Evolutionary conservation across 2,113 vertebrate species (phyloP).

Genomic region (Sylvietta virens): DNA sequence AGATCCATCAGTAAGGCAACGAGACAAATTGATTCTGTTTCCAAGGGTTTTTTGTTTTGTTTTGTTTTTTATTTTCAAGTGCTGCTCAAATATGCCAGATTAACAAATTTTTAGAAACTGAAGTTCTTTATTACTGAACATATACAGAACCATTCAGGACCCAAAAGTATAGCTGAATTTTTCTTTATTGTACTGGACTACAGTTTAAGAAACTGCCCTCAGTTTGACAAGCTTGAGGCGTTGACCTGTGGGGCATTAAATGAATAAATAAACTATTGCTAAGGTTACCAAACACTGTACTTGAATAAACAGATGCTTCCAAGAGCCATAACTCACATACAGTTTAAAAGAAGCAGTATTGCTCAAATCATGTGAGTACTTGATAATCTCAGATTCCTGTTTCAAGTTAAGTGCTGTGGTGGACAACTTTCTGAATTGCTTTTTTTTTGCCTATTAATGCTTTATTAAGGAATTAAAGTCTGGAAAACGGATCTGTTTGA

Average conservation of each 20-base stretch:
- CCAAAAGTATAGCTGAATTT: background rate
- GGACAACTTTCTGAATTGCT: background rate
- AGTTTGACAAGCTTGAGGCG: background rate
- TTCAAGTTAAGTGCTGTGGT: constrained; percentile 17
- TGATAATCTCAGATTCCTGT: constrained; percentile 28
- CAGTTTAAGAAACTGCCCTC: background rate
- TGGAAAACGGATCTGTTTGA: background rate
- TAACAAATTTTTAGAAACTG: background rate
- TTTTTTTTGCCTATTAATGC: background rate
- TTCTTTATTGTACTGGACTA: background rate
- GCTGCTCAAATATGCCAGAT: background rate
- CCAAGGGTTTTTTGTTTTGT: constrained; percentile 7
- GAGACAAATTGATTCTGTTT: constrained; percentile 14
- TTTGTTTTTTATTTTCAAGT: background rate
- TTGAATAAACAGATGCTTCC: constrained; percentile 36
- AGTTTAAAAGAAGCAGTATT: constrained; percentile 4
- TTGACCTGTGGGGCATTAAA: background rate
- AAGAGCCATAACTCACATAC: background rate
- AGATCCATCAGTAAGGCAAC: background rate
- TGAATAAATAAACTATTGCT: constrained; percentile 39
- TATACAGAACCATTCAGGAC: background rate
- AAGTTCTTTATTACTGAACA: background rate
- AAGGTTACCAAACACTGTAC: constrained; percentile 50
- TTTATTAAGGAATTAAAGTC: constrained; percentile 17
- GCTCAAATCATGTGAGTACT: constrained; percentile 38